phyloP scores from a whole-genome alignment of 2,888 invertebrate genomes.

The Tanytarsus gracilentus region DNA sequence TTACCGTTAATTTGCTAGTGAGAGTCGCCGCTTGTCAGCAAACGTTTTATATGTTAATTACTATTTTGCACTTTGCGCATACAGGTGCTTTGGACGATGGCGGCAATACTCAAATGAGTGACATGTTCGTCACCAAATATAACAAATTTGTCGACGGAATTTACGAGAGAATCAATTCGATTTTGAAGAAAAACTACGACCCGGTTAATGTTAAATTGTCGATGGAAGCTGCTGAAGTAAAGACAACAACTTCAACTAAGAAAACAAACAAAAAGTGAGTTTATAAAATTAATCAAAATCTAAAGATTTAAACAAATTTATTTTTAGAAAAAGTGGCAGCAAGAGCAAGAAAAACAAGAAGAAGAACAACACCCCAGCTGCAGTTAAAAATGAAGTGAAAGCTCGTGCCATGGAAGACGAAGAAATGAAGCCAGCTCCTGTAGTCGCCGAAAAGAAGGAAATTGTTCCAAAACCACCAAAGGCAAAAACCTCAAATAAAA shows the following conservation, averaged over 20 bases:
- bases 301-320: background rate
- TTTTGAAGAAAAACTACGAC: conserved; percentile 69
- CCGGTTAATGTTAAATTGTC: conserved; percentile 67
- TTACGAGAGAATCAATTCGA: conserved; percentile 69
- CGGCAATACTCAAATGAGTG: conserved; percentile 47
- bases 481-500: no score
- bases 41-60: conserved; percentile 33
- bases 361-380: background rate
- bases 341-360: conserved; percentile 24
- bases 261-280: conserved; percentile 45
- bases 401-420: conserved; percentile 34
- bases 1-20: conserved; percentile 18
- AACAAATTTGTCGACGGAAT: conserved; percentile 80
- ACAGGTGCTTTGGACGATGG: conserved; percentile 41
- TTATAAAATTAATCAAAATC: conserved; percentile 31
- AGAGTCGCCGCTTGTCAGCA: conserved; percentile 33
- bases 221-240: conserved; percentile 5
- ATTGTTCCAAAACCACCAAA: conserved; percentile 41
- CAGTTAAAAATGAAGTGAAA: conserved; percentile 30
- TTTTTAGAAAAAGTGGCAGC: background rate
- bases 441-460: conserved; percentile 36
- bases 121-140: conserved; percentile 69
- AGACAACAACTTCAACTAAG: conserved; percentile 47
- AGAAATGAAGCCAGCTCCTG: conserved; percentile 34
- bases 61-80: conserved; percentile 31